These are phyloP conservation scores for Ylistrum balloti DNA, from an alignment of 1,140 invertebrate genomes.

Conservation along the genomic window DNA sequence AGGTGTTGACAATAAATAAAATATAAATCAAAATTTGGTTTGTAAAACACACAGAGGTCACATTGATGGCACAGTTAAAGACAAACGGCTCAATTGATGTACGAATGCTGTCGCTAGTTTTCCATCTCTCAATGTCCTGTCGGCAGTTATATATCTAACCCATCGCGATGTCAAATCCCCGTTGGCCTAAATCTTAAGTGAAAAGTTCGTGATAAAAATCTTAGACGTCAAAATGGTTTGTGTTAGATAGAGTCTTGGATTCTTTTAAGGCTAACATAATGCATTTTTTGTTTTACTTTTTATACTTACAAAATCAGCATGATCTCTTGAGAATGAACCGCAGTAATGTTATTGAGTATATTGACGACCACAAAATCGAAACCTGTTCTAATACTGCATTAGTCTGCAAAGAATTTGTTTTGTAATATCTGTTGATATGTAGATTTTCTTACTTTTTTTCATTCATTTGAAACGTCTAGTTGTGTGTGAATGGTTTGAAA, in stretches of 20 bases:
- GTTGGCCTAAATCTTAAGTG: slow-evolving; percentile 38
- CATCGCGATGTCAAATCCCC: neutral
- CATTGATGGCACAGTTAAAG: neutral
- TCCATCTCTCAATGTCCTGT: neutral
- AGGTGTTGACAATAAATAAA: slow-evolving; percentile 5
- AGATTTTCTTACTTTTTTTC: neutral
- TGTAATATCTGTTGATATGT: neutral
- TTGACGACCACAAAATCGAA: neutral
- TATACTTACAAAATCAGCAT: neutral
- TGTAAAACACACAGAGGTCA: neutral
- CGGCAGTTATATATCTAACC: neutral
- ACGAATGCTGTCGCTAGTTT: neutral
- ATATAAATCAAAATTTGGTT: neutral
- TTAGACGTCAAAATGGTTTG: neutral
- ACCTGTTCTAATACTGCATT: neutral
- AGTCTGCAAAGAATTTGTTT: neutral
- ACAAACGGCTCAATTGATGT: neutral
- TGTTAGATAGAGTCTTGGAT: neutral
- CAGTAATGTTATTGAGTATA: neutral
- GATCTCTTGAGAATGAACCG: too few species aligned
- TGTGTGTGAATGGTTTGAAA: neutral
- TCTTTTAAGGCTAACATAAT: neutral
- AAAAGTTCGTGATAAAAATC: slow-evolving; percentile 20
- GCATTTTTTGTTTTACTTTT: neutral
- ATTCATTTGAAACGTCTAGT: neutral